Base-by-base conservation (phyloP, 2,797 vertebrate species). In the Cyclura pinguis region DNA sequence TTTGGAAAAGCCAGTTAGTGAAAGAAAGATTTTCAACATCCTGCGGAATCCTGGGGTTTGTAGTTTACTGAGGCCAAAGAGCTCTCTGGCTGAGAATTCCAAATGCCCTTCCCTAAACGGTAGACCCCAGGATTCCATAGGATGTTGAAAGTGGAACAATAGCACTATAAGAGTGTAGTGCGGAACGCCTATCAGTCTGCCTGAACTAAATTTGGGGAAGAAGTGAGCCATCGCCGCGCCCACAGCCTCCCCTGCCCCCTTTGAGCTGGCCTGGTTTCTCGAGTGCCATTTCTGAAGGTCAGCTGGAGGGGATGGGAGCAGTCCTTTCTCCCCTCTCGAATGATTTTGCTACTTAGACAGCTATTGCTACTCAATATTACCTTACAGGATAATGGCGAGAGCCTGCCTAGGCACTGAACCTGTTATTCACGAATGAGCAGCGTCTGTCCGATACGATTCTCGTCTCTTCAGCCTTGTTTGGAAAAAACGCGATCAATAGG, bases 401-500 rank as follows among this genome's bases (percentile, higher is more conserved):
- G 97, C 96, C 96, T 94, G 91, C 92, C 93, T 96, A 95, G 97
- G 96, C 77, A 73, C 95, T 97, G 97, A 98, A 97, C 97, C 96
- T 92, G 96, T 98, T 98, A 97, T 94, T 98, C 95, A 97, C 97
- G 97, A 97, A 93, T 98, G 98, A 98, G 96, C 97, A 96, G 96
- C 96, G 91, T 89, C 97, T 97, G 97, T 98, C 98, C 96, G 96
- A 97, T 97, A 95, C 94, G 94, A 98, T 98, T 97, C 96, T 93
- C 96, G 95, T 98, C 97, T 97, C 94, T 94, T 88, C 81, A 13
- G 89, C 95, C 96, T 95, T 90, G 94, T 97, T 96, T 96, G 95
- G 93, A 95, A 95, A 67, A 32, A 93, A 83, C 80, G 85, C 90
- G 96, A 98, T 98, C 98, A 97, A 98, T 98, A 98, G 90, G 90